Conservation (phyloP, 2,113 vertebrate genomes). For the Azemiops feae region DNA sequence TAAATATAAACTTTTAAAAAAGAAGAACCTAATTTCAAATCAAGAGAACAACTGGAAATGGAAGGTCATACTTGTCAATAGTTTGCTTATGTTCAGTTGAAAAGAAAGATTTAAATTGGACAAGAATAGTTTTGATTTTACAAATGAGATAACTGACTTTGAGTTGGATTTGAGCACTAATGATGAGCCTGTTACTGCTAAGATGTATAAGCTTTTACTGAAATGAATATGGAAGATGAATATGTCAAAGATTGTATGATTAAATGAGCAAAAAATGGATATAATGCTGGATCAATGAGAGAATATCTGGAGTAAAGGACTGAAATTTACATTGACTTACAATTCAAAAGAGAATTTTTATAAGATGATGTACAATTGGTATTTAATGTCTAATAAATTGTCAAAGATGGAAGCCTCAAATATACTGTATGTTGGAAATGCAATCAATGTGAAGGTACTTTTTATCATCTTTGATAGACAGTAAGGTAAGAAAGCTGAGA, state of each 20-base stretch:
- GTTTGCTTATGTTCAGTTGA: neutral
- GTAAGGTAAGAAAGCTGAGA: neutral
- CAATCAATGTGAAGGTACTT: neutral
- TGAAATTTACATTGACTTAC: neutral
- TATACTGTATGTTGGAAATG: neutral
- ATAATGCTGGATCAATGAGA: neutral
- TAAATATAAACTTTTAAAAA: neutral
- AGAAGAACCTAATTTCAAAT: neutral
- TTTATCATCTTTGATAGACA: neutral
- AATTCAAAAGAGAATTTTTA: neutral
- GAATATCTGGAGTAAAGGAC: neutral
- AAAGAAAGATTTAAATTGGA: neutral
- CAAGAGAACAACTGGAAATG: neutral
- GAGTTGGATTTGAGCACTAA: no score
- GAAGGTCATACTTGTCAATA: neutral
- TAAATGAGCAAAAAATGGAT: neutral
- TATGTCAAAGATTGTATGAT: neutral
- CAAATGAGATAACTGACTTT: neutral
- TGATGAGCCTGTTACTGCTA: neutral
- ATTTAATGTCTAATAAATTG: neutral
- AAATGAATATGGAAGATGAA: neutral
- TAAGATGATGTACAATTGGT: neutral
- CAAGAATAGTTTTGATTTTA: neutral
- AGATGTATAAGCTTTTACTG: neutral
- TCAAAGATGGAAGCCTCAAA: neutral